Evolutionary conservation across 2,113 vertebrate genomes (phyloP).

Genomic region (Centropristis striata): DNA sequence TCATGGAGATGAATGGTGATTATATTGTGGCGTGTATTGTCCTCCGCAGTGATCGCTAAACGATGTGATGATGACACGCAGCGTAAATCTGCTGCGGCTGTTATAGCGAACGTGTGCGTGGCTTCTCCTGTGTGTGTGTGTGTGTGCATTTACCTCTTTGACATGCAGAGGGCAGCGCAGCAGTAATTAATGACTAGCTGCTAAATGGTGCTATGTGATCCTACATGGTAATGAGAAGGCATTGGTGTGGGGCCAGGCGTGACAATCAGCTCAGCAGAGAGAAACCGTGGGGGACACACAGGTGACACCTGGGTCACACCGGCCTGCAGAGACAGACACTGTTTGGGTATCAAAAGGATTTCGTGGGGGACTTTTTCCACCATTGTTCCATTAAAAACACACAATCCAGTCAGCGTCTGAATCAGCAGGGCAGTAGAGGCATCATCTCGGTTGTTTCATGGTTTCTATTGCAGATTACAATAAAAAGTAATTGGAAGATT

Average conservation of each 20-base stretch:
- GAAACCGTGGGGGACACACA: constrained; percentile 12
- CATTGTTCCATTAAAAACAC: constrained; percentile 16
- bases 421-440: not conserved
- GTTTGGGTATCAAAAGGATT: constrained; percentile 16
- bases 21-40: constrained; percentile 63
- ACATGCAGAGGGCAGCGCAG: constrained; percentile 71
- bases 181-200: constrained; percentile 85
- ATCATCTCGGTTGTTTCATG: constrained; percentile 20
- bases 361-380: constrained; percentile 3
- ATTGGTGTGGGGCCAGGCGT: constrained; percentile 66
- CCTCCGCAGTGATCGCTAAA: constrained; percentile 64
- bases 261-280: constrained; percentile 69
- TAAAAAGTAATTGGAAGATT: constrained; percentile 24
- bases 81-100: constrained; percentile 61
- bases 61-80: constrained; percentile 67
- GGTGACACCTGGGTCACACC: constrained; percentile 34
- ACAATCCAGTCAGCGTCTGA: constrained; percentile 13
- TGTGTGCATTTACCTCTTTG: constrained; percentile 63
- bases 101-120: constrained; percentile 9
- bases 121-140: constrained; percentile 27
- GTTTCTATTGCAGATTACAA: constrained; percentile 23
- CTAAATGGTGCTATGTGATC: constrained; percentile 82
- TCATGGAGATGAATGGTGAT: constrained; percentile 69
- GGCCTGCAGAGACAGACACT: constrained; percentile 9
- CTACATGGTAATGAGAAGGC: constrained; percentile 82